Conservation (phyloP, 2,888 invertebrate species). For the Deilephila elpenor region DNA sequence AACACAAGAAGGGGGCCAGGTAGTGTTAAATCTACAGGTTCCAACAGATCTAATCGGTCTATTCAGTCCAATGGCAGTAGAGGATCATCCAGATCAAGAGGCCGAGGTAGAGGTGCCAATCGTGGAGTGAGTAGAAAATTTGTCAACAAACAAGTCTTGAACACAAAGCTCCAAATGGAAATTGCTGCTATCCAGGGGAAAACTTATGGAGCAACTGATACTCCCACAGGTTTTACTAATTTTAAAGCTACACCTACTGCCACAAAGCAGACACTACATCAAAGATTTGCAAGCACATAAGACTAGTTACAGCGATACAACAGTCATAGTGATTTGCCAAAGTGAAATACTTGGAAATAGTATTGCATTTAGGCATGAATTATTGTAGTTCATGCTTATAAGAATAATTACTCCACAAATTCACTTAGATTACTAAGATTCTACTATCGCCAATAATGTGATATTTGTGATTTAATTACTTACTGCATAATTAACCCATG, state of each 20-base stretch:
- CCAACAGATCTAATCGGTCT: slow-evolving; percentile 65
- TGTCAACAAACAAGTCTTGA: slow-evolving; percentile 71
- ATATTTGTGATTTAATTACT: not conserved
- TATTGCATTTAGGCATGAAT: not conserved
- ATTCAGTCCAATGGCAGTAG: slow-evolving; percentile 63
- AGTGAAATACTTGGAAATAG: not conserved
- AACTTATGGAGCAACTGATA: slow-evolving; percentile 52
- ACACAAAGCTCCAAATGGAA: slow-evolving; percentile 75
- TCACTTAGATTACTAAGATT: not conserved
- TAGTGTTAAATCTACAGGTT: slow-evolving; percentile 76
- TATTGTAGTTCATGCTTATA: not conserved
- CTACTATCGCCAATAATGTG: not conserved
- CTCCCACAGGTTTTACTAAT: slow-evolving; percentile 61
- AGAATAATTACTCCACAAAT: not conserved
- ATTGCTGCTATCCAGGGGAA: slow-evolving; percentile 79
- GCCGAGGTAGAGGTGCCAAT: slow-evolving; percentile 67
- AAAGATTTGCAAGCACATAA: slow-evolving; percentile 73
- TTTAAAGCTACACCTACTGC: slow-evolving; percentile 73
- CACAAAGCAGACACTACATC: slow-evolving; percentile 74
- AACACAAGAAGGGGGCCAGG: slow-evolving; percentile 70
- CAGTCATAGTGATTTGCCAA: not conserved
- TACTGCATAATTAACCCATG: not conserved
- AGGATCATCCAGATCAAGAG: slow-evolving; percentile 61
- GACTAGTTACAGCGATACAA: not conserved
- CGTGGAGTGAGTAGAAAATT: slow-evolving; percentile 71